Percentiles rank a stretch among this genome's conserved stretches.
These are phyloP conservation scores for Rhimphoctona megacephalus DNA, from an alignment of 2,888 invertebrate genomes.

Conservation along the genomic window DNA sequence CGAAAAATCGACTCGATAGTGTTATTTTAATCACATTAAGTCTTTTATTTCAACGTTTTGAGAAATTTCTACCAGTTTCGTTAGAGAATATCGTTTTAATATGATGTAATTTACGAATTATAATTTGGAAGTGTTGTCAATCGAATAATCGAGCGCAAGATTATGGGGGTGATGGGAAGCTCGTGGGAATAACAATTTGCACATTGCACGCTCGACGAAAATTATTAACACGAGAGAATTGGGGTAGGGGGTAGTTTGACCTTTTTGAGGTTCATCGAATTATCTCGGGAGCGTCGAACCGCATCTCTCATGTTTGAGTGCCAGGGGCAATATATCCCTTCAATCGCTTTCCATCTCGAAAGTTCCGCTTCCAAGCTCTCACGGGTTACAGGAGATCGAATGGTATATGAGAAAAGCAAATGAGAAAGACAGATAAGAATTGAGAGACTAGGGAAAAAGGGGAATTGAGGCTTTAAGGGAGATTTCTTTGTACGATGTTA, in stretches of 20 bases:
- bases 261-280: conserved; percentile 67
- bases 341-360: conserved; percentile 31
- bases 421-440: background rate
- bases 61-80: background rate
- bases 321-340: conserved; percentile 22
- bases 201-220: conserved; percentile 49
- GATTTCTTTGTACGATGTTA: conserved; percentile 5
- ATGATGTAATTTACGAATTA: background rate
- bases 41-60: no score
- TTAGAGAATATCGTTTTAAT: background rate
- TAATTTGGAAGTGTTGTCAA: background rate
- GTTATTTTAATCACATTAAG: background rate
- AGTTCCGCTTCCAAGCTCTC: conserved; percentile 35
- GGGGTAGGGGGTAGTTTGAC: conserved; percentile 52
- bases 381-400: conserved; percentile 45
- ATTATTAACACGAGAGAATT: conserved; percentile 49
- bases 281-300: conserved; percentile 65
- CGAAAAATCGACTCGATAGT: background rate
- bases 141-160: background rate
- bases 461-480: background rate
- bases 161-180: background rate
- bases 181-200: conserved; percentile 25
- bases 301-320: conserved; percentile 38
- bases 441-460: background rate
- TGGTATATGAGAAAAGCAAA: conserved; percentile 15